Evolutionary conservation across 2,888 invertebrate species (phyloP), one percentile per base, ranked within the genome.

Genomic region (Cosmopolites sordidus): DNA sequence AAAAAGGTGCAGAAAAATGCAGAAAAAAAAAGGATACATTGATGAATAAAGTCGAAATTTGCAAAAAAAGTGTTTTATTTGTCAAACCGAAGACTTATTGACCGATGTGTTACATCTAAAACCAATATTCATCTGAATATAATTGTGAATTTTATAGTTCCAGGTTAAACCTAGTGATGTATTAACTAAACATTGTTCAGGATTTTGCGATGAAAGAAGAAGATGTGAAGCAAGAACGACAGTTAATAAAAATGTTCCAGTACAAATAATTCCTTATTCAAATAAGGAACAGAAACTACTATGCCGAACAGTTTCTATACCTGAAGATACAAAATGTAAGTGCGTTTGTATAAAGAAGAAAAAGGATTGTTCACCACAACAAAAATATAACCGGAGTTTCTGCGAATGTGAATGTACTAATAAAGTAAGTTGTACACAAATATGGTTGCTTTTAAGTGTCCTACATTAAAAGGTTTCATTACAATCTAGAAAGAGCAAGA

Each of bases 371-470:
- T 61, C 51, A 1, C 29, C 43, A 1, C 58, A 59, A 2, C 71
- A 73, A 56, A 58, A 51, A 27, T 72, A 68, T 45, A 64, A 64
- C 41, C 61, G 62, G 12, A 62, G 63, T 8, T 59, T 54, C 18
- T 73, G 73, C 47, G 53, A 51, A 33, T 73, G 73, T 56, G 51
- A 60, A 37, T 73, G 73, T 51, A 64, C 48, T 16, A 68, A 71
- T 60, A 50, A 58, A 46, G 66, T 66, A 60, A 60, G 60, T 59
- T 53, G 41, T n/a, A n/a, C n/a, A n/a, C n/a, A n/a, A n/a, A n/a
- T n/a, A n/a, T n/a, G n/a, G n/a, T n/a, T n/a, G n/a, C n/a, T n/a
- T n/a, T n/a, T n/a, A n/a, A n/a, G n/a, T n/a, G n/a, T n/a, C n/a
- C n/a, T n/a, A n/a, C n/a, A n/a, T n/a, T n/a, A n/a, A n/a, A n/a